These are phyloP conservation scores for Heliconius hortense DNA, from an alignment of 2,888 invertebrate species.

Conservation along the genomic window DNA sequence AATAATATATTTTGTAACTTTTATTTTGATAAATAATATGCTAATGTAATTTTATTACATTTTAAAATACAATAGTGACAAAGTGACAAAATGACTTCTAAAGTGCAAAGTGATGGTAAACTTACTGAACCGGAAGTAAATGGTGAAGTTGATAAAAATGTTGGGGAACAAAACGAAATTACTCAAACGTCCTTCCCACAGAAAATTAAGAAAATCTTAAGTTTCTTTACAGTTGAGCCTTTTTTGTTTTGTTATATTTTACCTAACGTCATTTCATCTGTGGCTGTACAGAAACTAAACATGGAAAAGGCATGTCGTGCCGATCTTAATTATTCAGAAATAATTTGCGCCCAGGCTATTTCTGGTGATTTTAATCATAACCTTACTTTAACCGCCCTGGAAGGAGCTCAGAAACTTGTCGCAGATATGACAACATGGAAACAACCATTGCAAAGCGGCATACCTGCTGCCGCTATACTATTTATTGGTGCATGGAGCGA, in stretches of 20 bases:
- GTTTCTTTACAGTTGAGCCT: constrained; percentile 84
- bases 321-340: constrained; percentile 74
- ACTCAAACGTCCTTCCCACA: constrained; percentile 41
- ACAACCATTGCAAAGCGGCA: constrained; percentile 76
- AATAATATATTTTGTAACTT: neutral
- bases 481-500: constrained; percentile 85
- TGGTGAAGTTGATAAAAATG: constrained; percentile 24
- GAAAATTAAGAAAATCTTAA: constrained; percentile 49
- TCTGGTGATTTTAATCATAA: constrained; percentile 58
- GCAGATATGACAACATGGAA: constrained; percentile 81
- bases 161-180: constrained; percentile 19
- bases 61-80: neutral
- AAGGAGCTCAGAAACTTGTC: constrained; percentile 67
- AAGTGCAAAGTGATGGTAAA: constrained; percentile 42
- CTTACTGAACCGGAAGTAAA: constrained; percentile 26
- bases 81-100: constrained; percentile 36
- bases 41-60: neutral
- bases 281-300: constrained; percentile 78
- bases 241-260: constrained; percentile 84
- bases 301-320: constrained; percentile 82
- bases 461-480: constrained; percentile 81
- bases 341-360: constrained; percentile 72
- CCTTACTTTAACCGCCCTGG: constrained; percentile 59
- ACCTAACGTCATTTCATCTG: constrained; percentile 83
- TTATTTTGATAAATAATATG: neutral